Evolutionary conservation across 2,888 invertebrate species (phyloP).

Genomic region (Amphipyra berbera): DNA sequence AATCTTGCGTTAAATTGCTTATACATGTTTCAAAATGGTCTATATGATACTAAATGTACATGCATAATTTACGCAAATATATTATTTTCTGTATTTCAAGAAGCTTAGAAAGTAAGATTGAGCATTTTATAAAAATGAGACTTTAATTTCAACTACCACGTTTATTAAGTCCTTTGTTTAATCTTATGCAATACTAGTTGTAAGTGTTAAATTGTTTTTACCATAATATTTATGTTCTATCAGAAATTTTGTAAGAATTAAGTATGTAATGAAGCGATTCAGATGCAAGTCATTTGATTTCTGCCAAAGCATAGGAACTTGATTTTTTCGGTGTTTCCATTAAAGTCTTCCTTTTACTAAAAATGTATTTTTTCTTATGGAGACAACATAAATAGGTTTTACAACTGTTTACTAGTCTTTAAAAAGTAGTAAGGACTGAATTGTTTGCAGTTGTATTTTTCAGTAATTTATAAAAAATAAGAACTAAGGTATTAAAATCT

Average conservation of each 20-base stretch:
- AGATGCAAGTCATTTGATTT: constrained; percentile 76
- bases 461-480: constrained; percentile 68
- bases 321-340: constrained; percentile 69
- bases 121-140: constrained; percentile 67
- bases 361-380: constrained; percentile 50
- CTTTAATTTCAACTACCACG: constrained; percentile 72
- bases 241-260: constrained; percentile 68
- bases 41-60: constrained; percentile 32
- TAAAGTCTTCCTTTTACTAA: constrained; percentile 77
- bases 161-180: constrained; percentile 79
- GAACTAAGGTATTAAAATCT: constrained; percentile 78
- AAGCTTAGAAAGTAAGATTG: constrained; percentile 61
- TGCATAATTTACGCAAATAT: constrained; percentile 35
- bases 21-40: constrained; percentile 42
- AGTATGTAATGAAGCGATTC: constrained; percentile 70
- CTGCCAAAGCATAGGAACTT: constrained; percentile 82
- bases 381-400: constrained; percentile 57
- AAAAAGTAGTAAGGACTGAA: constrained; percentile 72
- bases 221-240: constrained; percentile 87
- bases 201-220: constrained; percentile 90
- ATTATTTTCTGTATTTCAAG: constrained; percentile 54
- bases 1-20: constrained; percentile 43
- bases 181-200: constrained; percentile 89
- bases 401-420: constrained; percentile 76
- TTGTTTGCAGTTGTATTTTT: constrained; percentile 73